Percentiles rank a stretch among this genome's conserved stretches.
These are phyloP conservation scores for Microctenopoma stevenorrisi DNA, from an alignment of 2,797 vertebrate species.

Conservation along the genomic window DNA sequence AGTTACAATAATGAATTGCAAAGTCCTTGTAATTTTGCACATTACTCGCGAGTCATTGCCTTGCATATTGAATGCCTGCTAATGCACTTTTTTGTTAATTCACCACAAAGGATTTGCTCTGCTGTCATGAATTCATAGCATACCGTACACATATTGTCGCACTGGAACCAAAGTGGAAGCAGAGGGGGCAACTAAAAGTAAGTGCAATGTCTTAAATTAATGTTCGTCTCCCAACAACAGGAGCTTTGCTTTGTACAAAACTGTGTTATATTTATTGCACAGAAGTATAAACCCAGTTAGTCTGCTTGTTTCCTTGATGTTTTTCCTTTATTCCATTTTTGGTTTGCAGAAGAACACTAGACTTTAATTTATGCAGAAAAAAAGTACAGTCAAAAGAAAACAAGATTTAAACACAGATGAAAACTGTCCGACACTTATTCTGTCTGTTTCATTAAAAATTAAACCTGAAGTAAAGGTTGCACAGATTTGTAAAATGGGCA, in stretches of 20 bases:
- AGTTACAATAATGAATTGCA: slow-evolving; percentile 66
- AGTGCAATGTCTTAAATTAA: slow-evolving; percentile 31
- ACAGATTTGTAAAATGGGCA: too few species aligned
- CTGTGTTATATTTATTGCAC: slow-evolving; percentile 12
- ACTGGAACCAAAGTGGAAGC: slow-evolving; percentile 2
- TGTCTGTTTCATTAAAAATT: too few species aligned
- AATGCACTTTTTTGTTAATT: slow-evolving; percentile 71
- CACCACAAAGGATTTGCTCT: slow-evolving; percentile 57
- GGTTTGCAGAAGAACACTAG: neutral
- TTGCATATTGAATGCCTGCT: slow-evolving; percentile 71
- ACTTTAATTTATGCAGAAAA: neutral
- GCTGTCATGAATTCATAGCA: slow-evolving; percentile 45
- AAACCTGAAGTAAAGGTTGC: too few species aligned
- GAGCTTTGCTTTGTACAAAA: slow-evolving; percentile 25
- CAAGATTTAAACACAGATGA: neutral
- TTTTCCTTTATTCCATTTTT: slow-evolving; percentile 13
- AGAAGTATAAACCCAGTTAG: slow-evolving; percentile 16
- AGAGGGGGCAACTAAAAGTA: slow-evolving; percentile 1
- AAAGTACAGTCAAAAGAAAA: neutral
- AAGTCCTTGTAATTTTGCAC: slow-evolving; percentile 66
- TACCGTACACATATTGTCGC: slow-evolving; percentile 28
- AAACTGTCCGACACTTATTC: too few species aligned
- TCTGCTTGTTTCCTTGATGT: slow-evolving; percentile 27
- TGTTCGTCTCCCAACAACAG: slow-evolving; percentile 12
- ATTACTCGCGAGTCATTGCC: slow-evolving; percentile 71